phyloP scores from a whole-genome alignment of 2,888 invertebrate genomes.

The Rhaphigaster nebulosa region DNA sequence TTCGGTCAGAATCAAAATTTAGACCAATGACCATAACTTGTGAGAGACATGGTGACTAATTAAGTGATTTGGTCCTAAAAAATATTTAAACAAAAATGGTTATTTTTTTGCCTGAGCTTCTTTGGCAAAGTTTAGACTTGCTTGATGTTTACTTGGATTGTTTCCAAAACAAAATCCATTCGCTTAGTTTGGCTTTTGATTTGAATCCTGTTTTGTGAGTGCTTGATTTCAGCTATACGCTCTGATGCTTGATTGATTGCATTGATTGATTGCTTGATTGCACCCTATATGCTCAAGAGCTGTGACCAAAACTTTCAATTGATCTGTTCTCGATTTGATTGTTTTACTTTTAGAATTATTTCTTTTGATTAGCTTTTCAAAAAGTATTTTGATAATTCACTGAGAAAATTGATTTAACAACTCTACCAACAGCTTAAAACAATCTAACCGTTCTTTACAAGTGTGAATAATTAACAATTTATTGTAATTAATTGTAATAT shows the following conservation, averaged over 20 bases:
- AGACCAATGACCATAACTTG: background rate
- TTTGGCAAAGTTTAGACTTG: background rate
- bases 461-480: background rate
- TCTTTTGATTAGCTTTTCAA: background rate
- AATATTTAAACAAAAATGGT: background rate
- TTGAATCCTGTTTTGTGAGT: background rate
- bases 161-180: background rate
- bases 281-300: background rate
- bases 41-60: background rate
- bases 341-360: background rate
- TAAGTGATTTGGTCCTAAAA: background rate
- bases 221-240: slow-evolving; percentile 3
- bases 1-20: background rate
- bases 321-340: background rate
- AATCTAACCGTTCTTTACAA: background rate
- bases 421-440: background rate
- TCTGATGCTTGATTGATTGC: too few species aligned
- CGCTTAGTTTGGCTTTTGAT: background rate
- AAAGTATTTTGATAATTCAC: background rate
- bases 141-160: background rate
- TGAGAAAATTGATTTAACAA: background rate
- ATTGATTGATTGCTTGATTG: too few species aligned
- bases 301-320: background rate
- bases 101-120: background rate
- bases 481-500: too few species aligned